A percentile compares a stretch with the other conserved stretches of the same genome.
phyloP scores from a whole-genome alignment of 1,140 invertebrate genomes.

The Heliconius hewitsoni region DNA sequence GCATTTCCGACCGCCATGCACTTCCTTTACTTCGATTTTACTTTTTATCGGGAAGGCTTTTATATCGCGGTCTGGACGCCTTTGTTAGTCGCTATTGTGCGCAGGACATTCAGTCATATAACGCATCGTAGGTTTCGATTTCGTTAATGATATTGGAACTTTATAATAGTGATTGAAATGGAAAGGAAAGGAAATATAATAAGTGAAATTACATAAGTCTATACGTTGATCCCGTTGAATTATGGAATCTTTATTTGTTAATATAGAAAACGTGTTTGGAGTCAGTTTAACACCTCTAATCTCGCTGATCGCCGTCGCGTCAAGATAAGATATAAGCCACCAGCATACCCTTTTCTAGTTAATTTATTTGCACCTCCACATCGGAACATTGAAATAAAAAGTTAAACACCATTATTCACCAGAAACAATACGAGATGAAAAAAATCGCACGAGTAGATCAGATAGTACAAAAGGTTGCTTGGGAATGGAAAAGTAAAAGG shows the following conservation, averaged over 20 bases:
- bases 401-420: constrained; percentile 60
- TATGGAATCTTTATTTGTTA: constrained; percentile 45
- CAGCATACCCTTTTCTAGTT: constrained; percentile 51
- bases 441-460: constrained; percentile 73
- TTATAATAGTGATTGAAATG: constrained; percentile 71
- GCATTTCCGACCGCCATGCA: constrained; percentile 80
- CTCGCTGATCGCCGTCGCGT: constrained; percentile 51
- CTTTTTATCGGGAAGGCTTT: constrained; percentile 75
- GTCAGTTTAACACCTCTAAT: constrained; percentile 68
- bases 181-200: constrained; percentile 66
- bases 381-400: constrained; percentile 70
- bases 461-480: constrained; percentile 74
- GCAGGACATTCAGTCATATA: constrained; percentile 72
- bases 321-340: constrained; percentile 59
- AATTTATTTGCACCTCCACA: constrained; percentile 70
- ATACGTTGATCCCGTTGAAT: constrained; percentile 18
- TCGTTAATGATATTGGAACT: constrained; percentile 78
- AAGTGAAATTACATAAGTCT: constrained; percentile 21
- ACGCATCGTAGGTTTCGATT: constrained; percentile 79
- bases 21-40: constrained; percentile 79
- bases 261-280: constrained; percentile 45
- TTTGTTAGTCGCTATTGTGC: constrained; percentile 69
- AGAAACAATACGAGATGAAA: constrained; percentile 67
- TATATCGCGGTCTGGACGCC: constrained; percentile 69
- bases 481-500: constrained; percentile 58